phyloP scores from a whole-genome alignment of 2,113 vertebrate species.

The Oryzias melastigma region DNA sequence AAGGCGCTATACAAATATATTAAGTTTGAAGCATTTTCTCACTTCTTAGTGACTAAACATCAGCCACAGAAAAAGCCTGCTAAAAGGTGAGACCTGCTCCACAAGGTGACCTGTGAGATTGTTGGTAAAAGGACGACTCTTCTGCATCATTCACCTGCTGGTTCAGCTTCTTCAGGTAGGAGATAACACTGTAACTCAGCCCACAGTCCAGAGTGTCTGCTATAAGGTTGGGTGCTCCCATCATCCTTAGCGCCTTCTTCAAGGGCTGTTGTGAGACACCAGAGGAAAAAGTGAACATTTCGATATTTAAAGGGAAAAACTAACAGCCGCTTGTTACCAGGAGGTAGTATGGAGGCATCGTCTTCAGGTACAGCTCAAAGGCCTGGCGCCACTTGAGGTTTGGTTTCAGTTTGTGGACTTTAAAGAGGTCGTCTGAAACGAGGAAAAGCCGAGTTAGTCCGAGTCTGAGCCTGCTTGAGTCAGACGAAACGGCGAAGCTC shows the following conservation, averaged over 20 bases:
- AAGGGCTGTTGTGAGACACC: slow-evolving; percentile 79
- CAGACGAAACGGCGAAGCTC: slow-evolving; percentile 37
- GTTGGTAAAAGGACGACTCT: not conserved
- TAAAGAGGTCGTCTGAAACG: slow-evolving; percentile 91
- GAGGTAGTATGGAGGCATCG: slow-evolving; percentile 96
- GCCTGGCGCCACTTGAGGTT: slow-evolving; percentile 95
- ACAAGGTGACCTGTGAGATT: too few species aligned
- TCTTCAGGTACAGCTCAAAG: slow-evolving; percentile 97
- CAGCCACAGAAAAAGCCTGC: too few species aligned
- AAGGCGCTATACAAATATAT: too few species aligned
- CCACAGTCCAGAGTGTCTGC: slow-evolving; percentile 95
- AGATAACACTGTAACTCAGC: slow-evolving; percentile 95
- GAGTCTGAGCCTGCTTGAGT: too few species aligned
- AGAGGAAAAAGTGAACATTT: slow-evolving; percentile 6
- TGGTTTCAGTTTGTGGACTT: slow-evolving; percentile 97
- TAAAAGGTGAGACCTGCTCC: too few species aligned
- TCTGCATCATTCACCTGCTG: slow-evolving; percentile 81
- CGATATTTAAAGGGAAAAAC: not conserved
- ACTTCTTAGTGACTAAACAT: too few species aligned
- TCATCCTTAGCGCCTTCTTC: slow-evolving; percentile 97
- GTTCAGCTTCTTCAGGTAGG: slow-evolving; percentile 97
- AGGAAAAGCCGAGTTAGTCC: slow-evolving; percentile 15
- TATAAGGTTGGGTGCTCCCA: slow-evolving; percentile 95
- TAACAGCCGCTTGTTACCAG: slow-evolving; percentile 77
- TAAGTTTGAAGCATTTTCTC: too few species aligned